phyloP scores from a whole-genome alignment of 2,797 vertebrate species.

The Pangasius mekongensis region DNA sequence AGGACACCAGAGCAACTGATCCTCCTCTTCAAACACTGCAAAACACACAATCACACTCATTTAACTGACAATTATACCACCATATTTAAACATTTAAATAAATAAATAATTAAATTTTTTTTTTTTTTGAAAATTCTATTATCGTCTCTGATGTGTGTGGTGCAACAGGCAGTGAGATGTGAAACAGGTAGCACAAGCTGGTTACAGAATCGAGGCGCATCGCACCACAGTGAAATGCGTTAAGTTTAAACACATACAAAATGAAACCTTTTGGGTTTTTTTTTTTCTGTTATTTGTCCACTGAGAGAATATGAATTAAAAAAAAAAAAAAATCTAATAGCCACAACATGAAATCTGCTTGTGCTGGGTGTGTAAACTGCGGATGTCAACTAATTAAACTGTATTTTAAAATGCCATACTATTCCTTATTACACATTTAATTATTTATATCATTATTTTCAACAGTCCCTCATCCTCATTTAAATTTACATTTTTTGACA shows the following conservation, averaged over 20 bases:
- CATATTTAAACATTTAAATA: neutral
- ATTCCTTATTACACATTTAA: neutral
- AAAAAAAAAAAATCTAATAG: neutral
- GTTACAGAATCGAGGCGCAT: neutral
- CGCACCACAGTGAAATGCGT: neutral
- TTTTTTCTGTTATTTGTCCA: neutral
- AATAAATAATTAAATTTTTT: neutral
- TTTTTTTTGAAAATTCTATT: neutral
- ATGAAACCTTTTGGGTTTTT: neutral
- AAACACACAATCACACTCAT: constrained; percentile 32
- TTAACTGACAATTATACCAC: neutral
- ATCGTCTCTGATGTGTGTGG: neutral
- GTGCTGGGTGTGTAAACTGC: too few species aligned
- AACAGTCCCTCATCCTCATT: neutral
- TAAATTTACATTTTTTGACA: neutral
- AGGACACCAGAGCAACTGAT: constrained; percentile 94
- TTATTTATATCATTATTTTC: neutral
- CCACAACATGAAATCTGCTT: neutral
- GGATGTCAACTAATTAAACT: neutral
- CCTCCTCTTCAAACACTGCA: constrained; percentile 89
- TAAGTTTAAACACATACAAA: neutral
- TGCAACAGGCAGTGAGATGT: neutral
- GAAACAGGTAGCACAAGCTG: neutral
- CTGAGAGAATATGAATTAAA: neutral
- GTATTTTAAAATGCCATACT: neutral